These are phyloP conservation scores for Papilio protenor DNA, from an alignment of 2,888 invertebrate species.

Conservation along the genomic window DNA sequence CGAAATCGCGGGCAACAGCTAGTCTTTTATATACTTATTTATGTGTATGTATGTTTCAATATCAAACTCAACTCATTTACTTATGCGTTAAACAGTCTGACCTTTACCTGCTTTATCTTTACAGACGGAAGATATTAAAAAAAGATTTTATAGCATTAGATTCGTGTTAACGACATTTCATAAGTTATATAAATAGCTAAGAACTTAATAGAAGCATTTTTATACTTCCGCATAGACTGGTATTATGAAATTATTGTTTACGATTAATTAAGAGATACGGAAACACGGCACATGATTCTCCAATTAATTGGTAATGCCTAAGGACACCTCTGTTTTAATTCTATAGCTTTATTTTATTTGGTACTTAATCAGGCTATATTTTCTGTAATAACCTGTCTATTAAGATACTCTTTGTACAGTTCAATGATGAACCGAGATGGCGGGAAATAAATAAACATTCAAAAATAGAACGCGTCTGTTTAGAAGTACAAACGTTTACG, in stretches of 20 bases:
- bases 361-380: too few relatives aligned
- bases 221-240: background rate
- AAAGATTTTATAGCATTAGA: conserved; percentile 18
- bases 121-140: background rate
- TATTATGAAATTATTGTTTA: background rate
- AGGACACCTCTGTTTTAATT: background rate
- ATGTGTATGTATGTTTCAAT: conserved; percentile 3
- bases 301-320: background rate
- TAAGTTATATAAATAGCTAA: background rate
- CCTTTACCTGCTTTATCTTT: conserved; percentile 15
- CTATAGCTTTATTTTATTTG: too few relatives aligned
- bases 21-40: background rate
- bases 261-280: background rate
- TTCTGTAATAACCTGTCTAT: background rate
- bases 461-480: conserved; percentile 60
- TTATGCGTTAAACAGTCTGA: background rate
- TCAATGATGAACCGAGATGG: conserved; percentile 45
- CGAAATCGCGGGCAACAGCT: too few relatives aligned
- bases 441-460: conserved; percentile 58
- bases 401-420: conserved; percentile 22
- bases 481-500: conserved; percentile 49
- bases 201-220: background rate
- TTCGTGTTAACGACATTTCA: background rate
- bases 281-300: background rate
- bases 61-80: background rate